Evolutionary conservation across 2,797 vertebrate genomes (phyloP).

Genomic region (Mionectes olivaceus): DNA sequence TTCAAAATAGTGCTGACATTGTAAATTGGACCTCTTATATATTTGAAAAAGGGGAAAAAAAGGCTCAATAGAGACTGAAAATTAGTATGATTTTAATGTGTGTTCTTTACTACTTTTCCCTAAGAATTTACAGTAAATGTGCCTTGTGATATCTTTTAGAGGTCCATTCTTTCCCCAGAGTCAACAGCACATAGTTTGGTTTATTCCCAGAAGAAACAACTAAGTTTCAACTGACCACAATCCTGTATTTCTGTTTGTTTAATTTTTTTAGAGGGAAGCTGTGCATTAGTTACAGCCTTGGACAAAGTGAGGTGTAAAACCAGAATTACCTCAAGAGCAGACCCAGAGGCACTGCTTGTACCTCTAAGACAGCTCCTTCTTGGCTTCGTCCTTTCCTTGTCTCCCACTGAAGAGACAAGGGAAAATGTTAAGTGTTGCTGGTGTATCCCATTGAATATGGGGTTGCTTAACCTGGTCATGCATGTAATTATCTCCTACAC

Average conservation of each 20-base stretch:
- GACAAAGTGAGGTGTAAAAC: neutral
- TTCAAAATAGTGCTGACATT: neutral
- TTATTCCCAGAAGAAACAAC: neutral
- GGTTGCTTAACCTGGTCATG: neutral
- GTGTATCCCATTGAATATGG: neutral
- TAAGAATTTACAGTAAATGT: neutral
- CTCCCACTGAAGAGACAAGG: neutral
- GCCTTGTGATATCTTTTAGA: neutral
- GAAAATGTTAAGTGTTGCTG: neutral
- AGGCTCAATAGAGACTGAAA: neutral
- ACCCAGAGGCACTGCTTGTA: neutral
- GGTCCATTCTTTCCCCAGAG: neutral
- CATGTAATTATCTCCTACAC: fast-evolving
- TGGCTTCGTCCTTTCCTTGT: neutral
- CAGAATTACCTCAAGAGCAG: neutral
- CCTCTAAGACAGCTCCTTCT: neutral
- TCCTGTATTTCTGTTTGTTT: neutral
- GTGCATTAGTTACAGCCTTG: neutral
- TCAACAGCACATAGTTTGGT: neutral
- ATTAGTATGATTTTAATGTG: neutral
- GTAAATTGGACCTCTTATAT: neutral
- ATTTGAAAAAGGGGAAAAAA: neutral
- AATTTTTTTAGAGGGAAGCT: neutral
- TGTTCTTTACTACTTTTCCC: neutral
- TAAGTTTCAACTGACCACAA: neutral